Conservation (phyloP, 1,140 invertebrate genomes). For the Drosophila micromelanica region DNA sequence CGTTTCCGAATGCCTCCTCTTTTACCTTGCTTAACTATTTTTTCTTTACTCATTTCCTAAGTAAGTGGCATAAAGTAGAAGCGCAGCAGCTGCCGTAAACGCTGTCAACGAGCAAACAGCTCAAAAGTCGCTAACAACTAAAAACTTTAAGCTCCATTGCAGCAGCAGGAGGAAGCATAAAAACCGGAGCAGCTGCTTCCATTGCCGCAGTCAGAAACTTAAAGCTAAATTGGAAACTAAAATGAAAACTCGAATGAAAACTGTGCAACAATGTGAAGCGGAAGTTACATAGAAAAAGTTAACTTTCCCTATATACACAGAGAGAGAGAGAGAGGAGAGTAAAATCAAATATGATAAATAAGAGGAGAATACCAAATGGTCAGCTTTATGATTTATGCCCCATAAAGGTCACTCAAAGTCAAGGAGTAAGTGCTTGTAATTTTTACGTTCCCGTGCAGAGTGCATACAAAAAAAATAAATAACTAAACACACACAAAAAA, state of each 20-base stretch:
- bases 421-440: conserved; percentile 14
- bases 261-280: conserved; percentile 19
- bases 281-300: conserved; percentile 1
- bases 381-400: conserved; percentile 22
- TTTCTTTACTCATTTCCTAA: not conserved
- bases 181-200: not conserved
- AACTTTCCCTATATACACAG: not conserved
- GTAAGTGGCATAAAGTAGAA: not conserved
- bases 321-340: not conserved
- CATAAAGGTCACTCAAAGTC: conserved; percentile 5
- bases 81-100: not conserved
- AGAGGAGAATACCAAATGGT: not conserved
- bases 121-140: not conserved
- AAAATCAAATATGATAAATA: conserved; percentile 16
- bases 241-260: conserved; percentile 22
- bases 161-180: conserved; percentile 1
- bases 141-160: conserved; percentile 1
- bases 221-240: conserved; percentile 27
- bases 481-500: not conserved
- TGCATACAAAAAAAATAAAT: not conserved
- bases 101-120: not conserved
- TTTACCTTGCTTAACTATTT: not conserved
- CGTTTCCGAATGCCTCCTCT: too few relatives aligned
- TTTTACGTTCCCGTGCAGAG: too few relatives aligned
- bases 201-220: conserved; percentile 5